Base-by-base conservation (phyloP, 1,140 invertebrate species). In the Colletes gigas region DNA sequence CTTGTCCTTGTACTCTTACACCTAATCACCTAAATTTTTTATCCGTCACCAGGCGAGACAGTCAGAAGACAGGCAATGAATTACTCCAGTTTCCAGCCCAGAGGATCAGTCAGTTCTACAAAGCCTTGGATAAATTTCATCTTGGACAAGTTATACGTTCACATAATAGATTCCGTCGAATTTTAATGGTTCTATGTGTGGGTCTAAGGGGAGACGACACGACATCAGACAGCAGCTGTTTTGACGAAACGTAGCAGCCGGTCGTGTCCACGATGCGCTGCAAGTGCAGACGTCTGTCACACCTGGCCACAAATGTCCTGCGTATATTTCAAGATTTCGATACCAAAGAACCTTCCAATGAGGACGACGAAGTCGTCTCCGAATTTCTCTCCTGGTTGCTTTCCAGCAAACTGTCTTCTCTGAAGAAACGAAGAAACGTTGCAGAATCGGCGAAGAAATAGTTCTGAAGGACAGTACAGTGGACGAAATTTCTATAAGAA, bases 211-310 rank as follows among this genome's bases (percentile, higher is more conserved):
- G 50, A 30, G 30, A 2, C 30, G 39, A 9, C 6, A 74, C 62
- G 66, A 85, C 71, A 71, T 63, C 77, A 44, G 57, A 69, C 30
- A 78, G 73, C 78, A 85, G 73, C 82, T 85, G 82, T 81, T 77
- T 63, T 67, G 55, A 81, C 52, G 69, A 81, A 72, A 81, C 39
- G 19, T 14, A 17, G 54, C 84, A 85, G 84, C 78, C 78, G 69
- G 82, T 59, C 57, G 39, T 44, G 57, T 57, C 65, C 57, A 60
- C 78, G 57, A n/a, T 17, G 19, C 60, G 71, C 70, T 73, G 72
- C 82, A 81, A 84, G 77, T 81, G 60, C 19, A 55, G 39, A 55
- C 59, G 50, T 84, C 67, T 59, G 19, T 81, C 62, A 68, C 82
- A 76, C 82, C 83, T 85, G 77, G 67, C 57, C 55, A 75, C 50